phyloP scores from a whole-genome alignment of 2,888 invertebrate species.

The Lapara coniferarum region DNA sequence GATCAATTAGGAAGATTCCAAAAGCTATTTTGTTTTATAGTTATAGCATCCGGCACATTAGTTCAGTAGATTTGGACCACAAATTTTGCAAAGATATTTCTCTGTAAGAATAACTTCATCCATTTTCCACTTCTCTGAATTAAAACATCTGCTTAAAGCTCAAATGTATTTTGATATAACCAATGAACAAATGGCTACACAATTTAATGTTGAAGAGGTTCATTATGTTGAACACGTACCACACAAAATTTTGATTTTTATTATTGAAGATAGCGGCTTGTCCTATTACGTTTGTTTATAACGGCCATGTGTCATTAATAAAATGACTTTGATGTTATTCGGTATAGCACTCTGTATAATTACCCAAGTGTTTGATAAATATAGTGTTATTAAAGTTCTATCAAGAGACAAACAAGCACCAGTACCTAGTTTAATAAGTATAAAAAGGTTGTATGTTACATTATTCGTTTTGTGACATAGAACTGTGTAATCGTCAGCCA shows the following conservation, averaged over 20 bases:
- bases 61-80: too few species aligned
- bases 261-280: conserved; percentile 15
- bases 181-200: not conserved
- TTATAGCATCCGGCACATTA: too few species aligned
- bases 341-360: conserved; percentile 16
- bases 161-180: not conserved
- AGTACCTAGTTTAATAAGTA: not conserved
- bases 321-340: conserved; percentile 15
- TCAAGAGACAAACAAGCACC: conserved; percentile 22
- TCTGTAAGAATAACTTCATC: too few species aligned
- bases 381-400: not conserved
- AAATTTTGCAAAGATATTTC: too few species aligned
- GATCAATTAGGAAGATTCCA: too few species aligned
- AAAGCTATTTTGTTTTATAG: too few species aligned
- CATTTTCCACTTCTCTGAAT: too few species aligned
- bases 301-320: conserved; percentile 20
- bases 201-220: not conserved
- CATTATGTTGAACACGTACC: conserved; percentile 1
- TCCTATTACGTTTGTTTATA: not conserved
- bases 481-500: conserved; percentile 6
- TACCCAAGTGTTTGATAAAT: conserved; percentile 16
- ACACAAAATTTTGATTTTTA: conserved; percentile 16
- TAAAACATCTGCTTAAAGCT: too few species aligned
- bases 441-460: conserved; percentile 2
- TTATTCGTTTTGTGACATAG: not conserved